phyloP scores from a whole-genome alignment of 2,113 vertebrate genomes.

The Daphoenositta chrysoptera region DNA sequence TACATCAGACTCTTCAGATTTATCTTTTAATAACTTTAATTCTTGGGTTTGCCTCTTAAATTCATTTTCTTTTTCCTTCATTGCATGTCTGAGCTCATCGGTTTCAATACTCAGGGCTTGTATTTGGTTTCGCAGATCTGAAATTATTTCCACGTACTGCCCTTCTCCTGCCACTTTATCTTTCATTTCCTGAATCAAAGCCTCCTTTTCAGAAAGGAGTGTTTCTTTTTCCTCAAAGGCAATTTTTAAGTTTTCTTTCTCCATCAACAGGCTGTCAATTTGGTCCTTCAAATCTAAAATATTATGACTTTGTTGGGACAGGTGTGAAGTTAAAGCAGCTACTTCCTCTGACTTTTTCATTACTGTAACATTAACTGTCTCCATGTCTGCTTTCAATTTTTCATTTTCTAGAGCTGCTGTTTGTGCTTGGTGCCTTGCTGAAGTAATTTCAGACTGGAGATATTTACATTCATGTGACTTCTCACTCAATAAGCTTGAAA shows the following conservation, averaged over 20 bases:
- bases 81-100: neutral
- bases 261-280: slow-evolving; percentile 47
- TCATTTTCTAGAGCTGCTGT: slow-evolving; percentile 70
- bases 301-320: slow-evolving; percentile 57
- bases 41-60: slow-evolving; percentile 66
- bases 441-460: slow-evolving; percentile 59
- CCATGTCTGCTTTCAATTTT: slow-evolving; percentile 71
- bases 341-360: slow-evolving; percentile 65
- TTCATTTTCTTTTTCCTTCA: slow-evolving; percentile 68
- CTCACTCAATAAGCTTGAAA: slow-evolving; percentile 52
- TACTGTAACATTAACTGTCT: slow-evolving; percentile 36
- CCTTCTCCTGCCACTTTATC: slow-evolving; percentile 59
- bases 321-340: slow-evolving; percentile 51
- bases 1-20: slow-evolving; percentile 65
- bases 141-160: slow-evolving; percentile 63
- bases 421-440: slow-evolving; percentile 65
- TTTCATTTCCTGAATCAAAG: slow-evolving; percentile 70
- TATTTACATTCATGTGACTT: slow-evolving; percentile 56
- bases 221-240: slow-evolving; percentile 66
- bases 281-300: slow-evolving; percentile 68
- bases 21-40: slow-evolving; percentile 66
- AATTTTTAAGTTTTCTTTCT: slow-evolving; percentile 63
- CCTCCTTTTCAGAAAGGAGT: slow-evolving; percentile 67
- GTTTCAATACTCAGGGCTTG: slow-evolving; percentile 43
- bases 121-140: slow-evolving; percentile 67